Evolutionary conservation across 2,113 vertebrate genomes (phyloP).

Genomic region (Xiphophorus maculatus): DNA sequence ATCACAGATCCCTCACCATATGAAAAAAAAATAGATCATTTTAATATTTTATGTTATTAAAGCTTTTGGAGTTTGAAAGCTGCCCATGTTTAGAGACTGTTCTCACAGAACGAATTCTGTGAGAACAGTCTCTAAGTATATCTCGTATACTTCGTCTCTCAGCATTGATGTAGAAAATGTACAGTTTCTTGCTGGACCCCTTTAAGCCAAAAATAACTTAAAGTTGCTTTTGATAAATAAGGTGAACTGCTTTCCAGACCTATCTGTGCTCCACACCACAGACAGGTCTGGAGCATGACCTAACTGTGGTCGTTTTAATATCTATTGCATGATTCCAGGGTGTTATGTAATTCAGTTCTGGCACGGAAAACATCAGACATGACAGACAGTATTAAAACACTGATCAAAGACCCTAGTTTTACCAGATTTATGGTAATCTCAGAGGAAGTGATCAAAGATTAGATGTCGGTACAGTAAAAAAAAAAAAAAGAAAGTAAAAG

Average conservation of each 20-base stretch:
- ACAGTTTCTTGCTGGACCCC: too few species aligned
- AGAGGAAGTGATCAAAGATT: slow-evolving; percentile 10
- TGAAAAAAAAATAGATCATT: neutral
- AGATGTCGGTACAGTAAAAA: slow-evolving; percentile 5
- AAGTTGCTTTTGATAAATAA: neutral
- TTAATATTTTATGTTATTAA: neutral
- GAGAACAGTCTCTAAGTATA: too few species aligned
- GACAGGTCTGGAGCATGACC: neutral
- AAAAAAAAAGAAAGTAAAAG: too few species aligned
- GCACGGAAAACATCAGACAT: slow-evolving; percentile 11
- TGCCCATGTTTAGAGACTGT: neutral
- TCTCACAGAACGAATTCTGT: neutral
- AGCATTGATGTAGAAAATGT: too few species aligned
- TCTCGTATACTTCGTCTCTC: too few species aligned
- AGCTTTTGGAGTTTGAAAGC: neutral
- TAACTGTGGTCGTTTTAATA: neutral
- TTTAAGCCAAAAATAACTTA: too few species aligned
- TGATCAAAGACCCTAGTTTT: slow-evolving; percentile 9
- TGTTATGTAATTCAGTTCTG: slow-evolving; percentile 16
- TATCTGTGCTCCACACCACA: too few species aligned
- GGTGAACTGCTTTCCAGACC: neutral
- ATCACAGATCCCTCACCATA: neutral
- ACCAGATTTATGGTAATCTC: slow-evolving; percentile 1
- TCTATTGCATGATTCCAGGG: neutral
- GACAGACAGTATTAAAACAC: slow-evolving; percentile 5